These are phyloP conservation scores for Amniataba percoides DNA, from an alignment of 2,797 vertebrate species.

Conservation along the genomic window DNA sequence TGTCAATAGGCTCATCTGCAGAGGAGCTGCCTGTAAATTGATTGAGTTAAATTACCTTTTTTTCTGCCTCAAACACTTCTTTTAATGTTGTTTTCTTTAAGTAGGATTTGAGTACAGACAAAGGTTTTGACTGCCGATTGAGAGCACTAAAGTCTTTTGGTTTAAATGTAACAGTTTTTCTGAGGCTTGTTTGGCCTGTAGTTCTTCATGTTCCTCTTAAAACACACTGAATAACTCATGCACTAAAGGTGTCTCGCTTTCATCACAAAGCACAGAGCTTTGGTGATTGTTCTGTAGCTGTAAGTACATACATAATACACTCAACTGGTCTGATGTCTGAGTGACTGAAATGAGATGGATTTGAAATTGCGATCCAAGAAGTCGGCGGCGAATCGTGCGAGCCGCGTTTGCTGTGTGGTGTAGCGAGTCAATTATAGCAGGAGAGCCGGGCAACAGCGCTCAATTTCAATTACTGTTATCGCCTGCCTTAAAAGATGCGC, in stretches of 20 bases:
- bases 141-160: slow-evolving; percentile 2
- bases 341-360: slow-evolving; percentile 49
- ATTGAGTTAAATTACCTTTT: slow-evolving; percentile 10
- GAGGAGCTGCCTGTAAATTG: background rate
- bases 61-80: slow-evolving; percentile 7
- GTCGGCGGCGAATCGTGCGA: slow-evolving; percentile 36
- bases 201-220: background rate
- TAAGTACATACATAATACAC: slow-evolving; percentile 39
- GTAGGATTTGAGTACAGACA: background rate
- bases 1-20: background rate
- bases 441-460: slow-evolving; percentile 37
- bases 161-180: background rate
- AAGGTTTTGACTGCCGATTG: background rate
- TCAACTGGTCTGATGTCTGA: slow-evolving; percentile 44
- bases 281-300: slow-evolving; percentile 10
- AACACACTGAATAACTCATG: background rate
- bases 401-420: slow-evolving; percentile 40
- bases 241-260: background rate
- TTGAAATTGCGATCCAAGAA: slow-evolving; percentile 42
- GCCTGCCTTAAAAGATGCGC: slow-evolving; percentile 40
- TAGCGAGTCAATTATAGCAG: slow-evolving; percentile 52
- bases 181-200: background rate
- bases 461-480: slow-evolving; percentile 68
- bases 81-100: slow-evolving; percentile 30
- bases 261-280: background rate